Conservation (phyloP, 1,140 invertebrate species). For the Drosophila miranda region DNA sequence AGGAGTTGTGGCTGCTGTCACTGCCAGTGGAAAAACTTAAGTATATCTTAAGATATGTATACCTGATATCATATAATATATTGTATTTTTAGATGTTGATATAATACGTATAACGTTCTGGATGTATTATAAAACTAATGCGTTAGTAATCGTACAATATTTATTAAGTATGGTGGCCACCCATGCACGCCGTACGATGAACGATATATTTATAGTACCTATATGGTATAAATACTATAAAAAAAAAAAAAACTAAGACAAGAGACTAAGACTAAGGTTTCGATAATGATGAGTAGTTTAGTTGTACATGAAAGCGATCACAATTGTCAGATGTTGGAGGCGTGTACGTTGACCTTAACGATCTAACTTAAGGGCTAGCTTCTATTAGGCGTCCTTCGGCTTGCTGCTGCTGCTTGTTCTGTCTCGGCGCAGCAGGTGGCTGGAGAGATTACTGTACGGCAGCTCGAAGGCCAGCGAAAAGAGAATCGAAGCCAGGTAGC, state of each 20-base stretch:
- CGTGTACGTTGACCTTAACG: conserved; percentile 37
- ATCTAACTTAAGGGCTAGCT: conserved; percentile 48
- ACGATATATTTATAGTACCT: background rate
- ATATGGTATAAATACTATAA: background rate
- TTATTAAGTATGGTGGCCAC: conserved; percentile 44
- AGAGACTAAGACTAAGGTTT: conserved; percentile 35
- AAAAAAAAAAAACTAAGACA: conserved; percentile 25
- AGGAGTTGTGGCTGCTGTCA: too few relatives aligned
- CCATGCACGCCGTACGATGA: conserved; percentile 10
- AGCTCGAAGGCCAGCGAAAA: conserved; percentile 80
- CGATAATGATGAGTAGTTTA: conserved; percentile 33
- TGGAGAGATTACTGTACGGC: conserved; percentile 80
- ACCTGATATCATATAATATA: background rate
- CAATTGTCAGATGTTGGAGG: conserved; percentile 71
- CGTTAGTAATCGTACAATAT: background rate
- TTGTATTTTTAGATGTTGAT: conserved; percentile 20
- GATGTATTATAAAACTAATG: conserved; percentile 11
- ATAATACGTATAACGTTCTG: conserved; percentile 16
- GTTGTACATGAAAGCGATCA: conserved; percentile 73
- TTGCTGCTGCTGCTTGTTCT: conserved; percentile 5
- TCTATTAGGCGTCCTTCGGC: conserved; percentile 62
- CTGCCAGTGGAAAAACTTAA: too few relatives aligned
- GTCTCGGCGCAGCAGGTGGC: conserved; percentile 46
- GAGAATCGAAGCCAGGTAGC: conserved; percentile 74
- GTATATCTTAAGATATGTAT: too few relatives aligned